A percentile compares a stretch with the other conserved stretches of the same genome.
Conservation (phyloP, 2,888 invertebrate genomes). For the Penaeus monodon region DNA sequence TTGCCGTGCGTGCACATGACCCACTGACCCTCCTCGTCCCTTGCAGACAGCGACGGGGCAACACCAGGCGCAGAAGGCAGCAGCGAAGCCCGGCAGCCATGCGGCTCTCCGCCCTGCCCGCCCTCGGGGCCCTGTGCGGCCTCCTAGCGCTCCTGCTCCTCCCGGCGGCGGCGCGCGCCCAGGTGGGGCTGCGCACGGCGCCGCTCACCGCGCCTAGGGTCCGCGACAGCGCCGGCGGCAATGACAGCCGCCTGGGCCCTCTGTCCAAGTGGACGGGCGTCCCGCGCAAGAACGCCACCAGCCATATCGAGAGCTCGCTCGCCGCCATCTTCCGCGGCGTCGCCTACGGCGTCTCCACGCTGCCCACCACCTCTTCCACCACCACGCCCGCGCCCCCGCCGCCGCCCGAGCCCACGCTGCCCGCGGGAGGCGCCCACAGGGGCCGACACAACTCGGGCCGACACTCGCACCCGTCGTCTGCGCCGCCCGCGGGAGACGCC, state of each 20-base stretch:
- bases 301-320: conserved; percentile 56
- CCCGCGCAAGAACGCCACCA: conserved; percentile 35
- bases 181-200: conserved; percentile 56
- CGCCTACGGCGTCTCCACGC: conserved; percentile 58
- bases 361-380: conserved; percentile 36
- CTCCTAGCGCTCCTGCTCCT: conserved; percentile 19
- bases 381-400: conserved; percentile 44
- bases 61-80: neutral
- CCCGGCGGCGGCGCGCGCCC: conserved; percentile 15
- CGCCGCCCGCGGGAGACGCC: neutral
- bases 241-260: conserved; percentile 25
- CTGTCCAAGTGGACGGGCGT: conserved; percentile 48
- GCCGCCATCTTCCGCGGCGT: conserved; percentile 64
- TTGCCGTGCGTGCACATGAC: neutral
- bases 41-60: conserved; percentile 30
- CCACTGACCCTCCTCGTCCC: neutral
- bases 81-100: conserved; percentile 15
- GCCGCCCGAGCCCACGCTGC: neutral
- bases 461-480: neutral
- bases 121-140: conserved; percentile 25
- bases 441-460: neutral
- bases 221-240: conserved; percentile 34
- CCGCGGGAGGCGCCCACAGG: neutral
- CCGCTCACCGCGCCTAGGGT: conserved; percentile 58
- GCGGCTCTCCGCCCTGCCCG: conserved; percentile 24